Conservation (phyloP, 2,113 vertebrate species). For the Otocyon megalotis region DNA sequence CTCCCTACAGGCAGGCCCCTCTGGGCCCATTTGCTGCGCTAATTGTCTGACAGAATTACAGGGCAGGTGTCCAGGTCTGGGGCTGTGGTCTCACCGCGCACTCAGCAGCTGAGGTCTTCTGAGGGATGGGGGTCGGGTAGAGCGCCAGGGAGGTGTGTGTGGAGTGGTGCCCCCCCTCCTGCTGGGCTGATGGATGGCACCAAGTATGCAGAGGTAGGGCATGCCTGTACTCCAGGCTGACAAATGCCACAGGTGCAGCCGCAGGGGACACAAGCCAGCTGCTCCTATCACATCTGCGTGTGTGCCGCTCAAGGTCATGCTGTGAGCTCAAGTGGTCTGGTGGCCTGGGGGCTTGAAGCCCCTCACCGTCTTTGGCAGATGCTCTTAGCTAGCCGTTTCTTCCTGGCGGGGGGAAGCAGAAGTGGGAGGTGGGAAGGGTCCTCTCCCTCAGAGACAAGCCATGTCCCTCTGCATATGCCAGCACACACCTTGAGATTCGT, state of each 20-base stretch:
- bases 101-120: slow-evolving; percentile 61
- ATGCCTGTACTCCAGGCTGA: slow-evolving; percentile 56
- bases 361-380: not conserved
- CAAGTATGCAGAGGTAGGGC: slow-evolving; percentile 23
- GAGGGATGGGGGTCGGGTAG: not conserved
- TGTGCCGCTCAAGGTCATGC: slow-evolving; percentile 63
- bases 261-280: slow-evolving; percentile 71
- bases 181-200: slow-evolving; percentile 72
- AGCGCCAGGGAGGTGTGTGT: not conserved
- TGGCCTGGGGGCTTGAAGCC: not conserved
- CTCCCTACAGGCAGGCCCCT: slow-evolving; percentile 60
- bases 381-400: not conserved
- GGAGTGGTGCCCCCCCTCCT: not conserved
- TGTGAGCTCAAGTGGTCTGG: slow-evolving; percentile 57
- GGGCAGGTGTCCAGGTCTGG: slow-evolving; percentile 75
- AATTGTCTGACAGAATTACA: slow-evolving; percentile 76
- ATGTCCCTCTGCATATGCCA: not conserved
- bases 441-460: not conserved
- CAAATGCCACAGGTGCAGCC: slow-evolving; percentile 77
- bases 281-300: slow-evolving; percentile 56
- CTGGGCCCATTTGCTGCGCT: slow-evolving; percentile 77
- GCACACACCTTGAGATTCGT: not conserved
- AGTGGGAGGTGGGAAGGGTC: not conserved
- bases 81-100: slow-evolving; percentile 56
- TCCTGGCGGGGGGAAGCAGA: not conserved